A percentile compares a stretch with the other conserved stretches of the same genome.
Conservation (phyloP, 2,113 vertebrate genomes). For the Nothoprocta perdicaria region DNA sequence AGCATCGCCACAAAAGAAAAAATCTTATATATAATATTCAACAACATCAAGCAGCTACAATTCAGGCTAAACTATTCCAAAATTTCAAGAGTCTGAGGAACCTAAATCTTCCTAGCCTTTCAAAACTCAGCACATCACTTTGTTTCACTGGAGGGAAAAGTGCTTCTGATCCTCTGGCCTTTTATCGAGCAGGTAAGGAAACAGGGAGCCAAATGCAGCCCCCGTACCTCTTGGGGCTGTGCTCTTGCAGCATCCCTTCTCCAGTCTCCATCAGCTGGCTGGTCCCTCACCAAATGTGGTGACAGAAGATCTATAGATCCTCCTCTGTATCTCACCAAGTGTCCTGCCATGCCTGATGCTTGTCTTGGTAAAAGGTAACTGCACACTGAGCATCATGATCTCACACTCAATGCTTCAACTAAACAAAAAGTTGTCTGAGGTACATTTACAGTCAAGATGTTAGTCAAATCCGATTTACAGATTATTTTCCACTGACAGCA, state of each 20-base stretch:
- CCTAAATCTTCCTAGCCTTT: not conserved
- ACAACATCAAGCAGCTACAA: not conserved
- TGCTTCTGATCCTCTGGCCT: accelerated
- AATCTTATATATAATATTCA: not conserved
- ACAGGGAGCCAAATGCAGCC: not conserved
- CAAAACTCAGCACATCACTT: not conserved
- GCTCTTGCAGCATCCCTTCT: accelerated
- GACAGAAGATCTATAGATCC: not conserved
- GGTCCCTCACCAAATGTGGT: not conserved
- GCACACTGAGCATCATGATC: not conserved
- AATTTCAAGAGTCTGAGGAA: not conserved
- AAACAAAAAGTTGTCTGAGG: constrained; percentile 13
- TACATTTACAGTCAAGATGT: constrained; percentile 55
- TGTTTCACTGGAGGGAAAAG: too few species aligned
- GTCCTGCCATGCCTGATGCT: not conserved
- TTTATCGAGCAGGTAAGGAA: not conserved
- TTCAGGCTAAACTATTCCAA: not conserved
- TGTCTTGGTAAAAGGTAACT: not conserved
- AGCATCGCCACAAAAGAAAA: not conserved
- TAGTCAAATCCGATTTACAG: constrained; percentile 61
- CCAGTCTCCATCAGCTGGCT: too few species aligned
- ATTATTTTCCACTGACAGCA: constrained; percentile 69
- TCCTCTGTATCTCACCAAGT: not conserved
- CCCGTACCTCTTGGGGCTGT: not conserved
- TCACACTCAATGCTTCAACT: not conserved